phyloP scores from a whole-genome alignment of 2,113 vertebrate species.

The Megalops atlanticus region DNA sequence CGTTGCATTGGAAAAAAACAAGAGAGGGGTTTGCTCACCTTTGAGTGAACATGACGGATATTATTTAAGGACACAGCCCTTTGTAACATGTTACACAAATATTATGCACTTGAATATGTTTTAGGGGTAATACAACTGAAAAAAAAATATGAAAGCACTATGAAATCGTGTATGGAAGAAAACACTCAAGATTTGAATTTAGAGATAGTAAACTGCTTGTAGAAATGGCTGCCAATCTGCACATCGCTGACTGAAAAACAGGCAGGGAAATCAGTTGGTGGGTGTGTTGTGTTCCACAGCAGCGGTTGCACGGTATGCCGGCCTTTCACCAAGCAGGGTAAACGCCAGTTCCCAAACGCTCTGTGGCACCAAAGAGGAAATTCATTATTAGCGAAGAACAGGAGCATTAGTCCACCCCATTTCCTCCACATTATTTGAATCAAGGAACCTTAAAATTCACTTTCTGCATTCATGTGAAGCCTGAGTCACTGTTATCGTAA shows the following conservation, averaged over 20 bases:
- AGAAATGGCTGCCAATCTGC: too few species aligned
- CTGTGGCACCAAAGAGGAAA: neutral
- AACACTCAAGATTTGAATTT: too few species aligned
- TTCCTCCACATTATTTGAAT: conserved; percentile 7
- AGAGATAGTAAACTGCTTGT: too few species aligned
- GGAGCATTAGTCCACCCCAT: neutral
- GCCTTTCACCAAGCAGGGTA: neutral
- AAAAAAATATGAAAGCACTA: too few species aligned
- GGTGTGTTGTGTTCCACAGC: neutral
- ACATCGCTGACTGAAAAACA: neutral
- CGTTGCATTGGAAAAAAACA: neutral
- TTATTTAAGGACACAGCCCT: too few species aligned
- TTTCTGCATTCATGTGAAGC: neutral
- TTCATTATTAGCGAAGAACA: neutral
- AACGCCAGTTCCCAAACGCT: neutral
- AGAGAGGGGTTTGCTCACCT: neutral
- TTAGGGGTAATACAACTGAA: too few species aligned
- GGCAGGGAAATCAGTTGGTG: neutral
- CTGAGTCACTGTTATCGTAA: neutral
- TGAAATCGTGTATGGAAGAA: too few species aligned
- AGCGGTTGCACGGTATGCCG: neutral
- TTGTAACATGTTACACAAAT: too few species aligned
- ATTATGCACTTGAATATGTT: too few species aligned
- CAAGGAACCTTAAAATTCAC: neutral
- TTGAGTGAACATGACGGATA: neutral